These are phyloP conservation scores for Novumbra hubbsi DNA, from an alignment of 2,797 vertebrate genomes.

Conservation along the genomic window DNA sequence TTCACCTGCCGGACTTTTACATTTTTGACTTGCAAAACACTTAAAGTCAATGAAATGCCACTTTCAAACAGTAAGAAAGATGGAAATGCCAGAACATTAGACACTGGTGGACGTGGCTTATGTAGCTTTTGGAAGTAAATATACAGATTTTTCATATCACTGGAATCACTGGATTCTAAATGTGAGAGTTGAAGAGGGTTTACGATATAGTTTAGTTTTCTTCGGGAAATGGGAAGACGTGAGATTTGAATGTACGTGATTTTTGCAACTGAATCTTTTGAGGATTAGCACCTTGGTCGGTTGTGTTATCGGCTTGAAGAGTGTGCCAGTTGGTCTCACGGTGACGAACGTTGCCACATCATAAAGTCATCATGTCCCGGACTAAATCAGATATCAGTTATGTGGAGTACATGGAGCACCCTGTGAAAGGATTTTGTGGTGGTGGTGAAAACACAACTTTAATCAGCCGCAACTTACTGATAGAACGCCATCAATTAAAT, in stretches of 20 bases:
- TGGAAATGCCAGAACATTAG: not conserved
- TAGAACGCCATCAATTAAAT: not conserved
- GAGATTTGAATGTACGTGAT: not conserved
- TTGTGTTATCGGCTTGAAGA: slow-evolving; percentile 35
- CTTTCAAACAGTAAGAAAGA: not conserved
- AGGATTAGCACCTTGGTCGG: slow-evolving; percentile 58
- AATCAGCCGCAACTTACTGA: not conserved
- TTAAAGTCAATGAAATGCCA: too few relatives aligned
- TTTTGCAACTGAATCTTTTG: slow-evolving; percentile 50
- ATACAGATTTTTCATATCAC: not conserved
- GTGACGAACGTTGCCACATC: slow-evolving; percentile 58
- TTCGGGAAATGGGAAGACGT: not conserved
- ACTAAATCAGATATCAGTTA: slow-evolving; percentile 1
- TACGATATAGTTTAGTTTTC: not conserved
- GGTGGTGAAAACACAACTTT: not conserved
- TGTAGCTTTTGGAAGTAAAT: not conserved
- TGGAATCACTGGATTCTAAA: not conserved
- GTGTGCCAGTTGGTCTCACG: slow-evolving; percentile 50
- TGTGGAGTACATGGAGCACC: not conserved
- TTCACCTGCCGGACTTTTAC: not conserved
- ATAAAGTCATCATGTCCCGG: slow-evolving; percentile 58
- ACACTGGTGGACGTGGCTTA: too few relatives aligned
- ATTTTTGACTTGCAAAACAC: too few relatives aligned
- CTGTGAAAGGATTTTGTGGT: not conserved
- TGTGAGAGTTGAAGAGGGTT: not conserved